These are phyloP conservation scores for Macrosteles quadrilineatus DNA, from an alignment of 1,140 invertebrate species.

Conservation along the genomic window DNA sequence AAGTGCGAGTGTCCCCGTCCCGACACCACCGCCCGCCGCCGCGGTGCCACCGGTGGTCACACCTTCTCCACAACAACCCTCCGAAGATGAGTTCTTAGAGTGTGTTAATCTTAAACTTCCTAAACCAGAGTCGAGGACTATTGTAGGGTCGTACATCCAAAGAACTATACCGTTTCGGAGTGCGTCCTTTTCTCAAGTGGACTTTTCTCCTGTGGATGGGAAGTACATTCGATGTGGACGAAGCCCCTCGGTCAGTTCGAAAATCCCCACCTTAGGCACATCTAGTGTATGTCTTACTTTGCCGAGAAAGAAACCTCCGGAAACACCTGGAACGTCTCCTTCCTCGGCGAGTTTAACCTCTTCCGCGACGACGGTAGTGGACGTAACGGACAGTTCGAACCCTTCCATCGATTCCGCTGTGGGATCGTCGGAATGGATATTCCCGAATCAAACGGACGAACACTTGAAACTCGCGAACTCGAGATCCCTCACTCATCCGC, in stretches of 20 bases:
- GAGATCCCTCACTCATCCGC: conserved; percentile 55
- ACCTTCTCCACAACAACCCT: conserved; percentile 43
- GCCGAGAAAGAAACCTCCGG: conserved; percentile 36
- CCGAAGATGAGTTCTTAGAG: conserved; percentile 46
- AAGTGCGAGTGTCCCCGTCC: background rate
- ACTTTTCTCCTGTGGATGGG: conserved; percentile 56
- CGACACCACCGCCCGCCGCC: background rate
- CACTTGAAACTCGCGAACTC: conserved; percentile 29
- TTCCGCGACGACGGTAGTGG: conserved; percentile 26
- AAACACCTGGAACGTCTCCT: conserved; percentile 32
- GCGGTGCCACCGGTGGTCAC: background rate
- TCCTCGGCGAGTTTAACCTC: background rate
- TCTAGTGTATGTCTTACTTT: conserved; percentile 34
- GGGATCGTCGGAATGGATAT: conserved; percentile 55
- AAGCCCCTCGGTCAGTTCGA: conserved; percentile 13
- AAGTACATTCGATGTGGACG: conserved; percentile 46
- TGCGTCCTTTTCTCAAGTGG: conserved; percentile 82
- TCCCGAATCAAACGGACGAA: conserved; percentile 34
- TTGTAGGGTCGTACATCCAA: conserved; percentile 60
- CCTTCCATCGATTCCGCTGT: conserved; percentile 62
- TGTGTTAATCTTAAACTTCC: conserved; percentile 51
- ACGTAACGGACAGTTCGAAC: conserved; percentile 52
- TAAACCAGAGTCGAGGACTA: conserved; percentile 58
- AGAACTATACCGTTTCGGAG: conserved; percentile 69
- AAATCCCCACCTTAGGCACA: conserved; percentile 15